These are phyloP conservation scores for Colistium nudipinnis DNA, from an alignment of 2,113 vertebrate genomes.

Conservation along the genomic window DNA sequence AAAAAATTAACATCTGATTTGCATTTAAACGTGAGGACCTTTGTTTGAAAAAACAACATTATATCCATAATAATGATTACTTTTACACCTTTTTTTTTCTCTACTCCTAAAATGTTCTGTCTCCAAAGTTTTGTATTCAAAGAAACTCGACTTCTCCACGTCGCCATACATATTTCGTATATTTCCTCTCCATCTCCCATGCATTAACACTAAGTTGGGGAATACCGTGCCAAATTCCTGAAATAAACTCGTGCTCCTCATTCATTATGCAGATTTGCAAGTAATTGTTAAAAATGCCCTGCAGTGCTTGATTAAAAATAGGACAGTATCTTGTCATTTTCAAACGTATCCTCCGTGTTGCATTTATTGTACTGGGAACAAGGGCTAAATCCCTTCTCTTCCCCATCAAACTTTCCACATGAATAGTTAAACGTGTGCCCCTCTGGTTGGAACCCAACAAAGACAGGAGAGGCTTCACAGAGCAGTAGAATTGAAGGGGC, in stretches of 20 bases:
- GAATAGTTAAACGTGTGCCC: conserved; percentile 78
- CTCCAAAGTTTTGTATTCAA: neutral
- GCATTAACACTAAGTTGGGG: conserved; percentile 65
- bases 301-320: conserved; percentile 88
- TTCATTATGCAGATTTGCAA: conserved; percentile 90
- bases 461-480: conserved; percentile 36
- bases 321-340: conserved; percentile 76
- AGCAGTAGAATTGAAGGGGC: conserved; percentile 32
- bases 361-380: conserved; percentile 73
- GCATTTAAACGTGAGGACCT: conserved; percentile 72
- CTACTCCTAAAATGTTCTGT: neutral
- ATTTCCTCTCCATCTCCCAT: conserved; percentile 56
- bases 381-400: conserved; percentile 58
- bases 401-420: conserved; percentile 78
- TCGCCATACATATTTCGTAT: neutral
- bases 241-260: conserved; percentile 82
- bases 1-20: conserved; percentile 81
- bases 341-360: conserved; percentile 71
- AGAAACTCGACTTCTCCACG: neutral
- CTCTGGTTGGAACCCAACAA: conserved; percentile 66
- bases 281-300: conserved; percentile 88
- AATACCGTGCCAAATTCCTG: conserved; percentile 74
- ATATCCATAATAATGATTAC: conserved; percentile 5
- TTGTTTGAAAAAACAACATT: conserved; percentile 20
- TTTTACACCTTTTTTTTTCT: neutral